Base-by-base conservation (phyloP, 1,140 invertebrate genomes). In the Drosophila lacertosa region DNA sequence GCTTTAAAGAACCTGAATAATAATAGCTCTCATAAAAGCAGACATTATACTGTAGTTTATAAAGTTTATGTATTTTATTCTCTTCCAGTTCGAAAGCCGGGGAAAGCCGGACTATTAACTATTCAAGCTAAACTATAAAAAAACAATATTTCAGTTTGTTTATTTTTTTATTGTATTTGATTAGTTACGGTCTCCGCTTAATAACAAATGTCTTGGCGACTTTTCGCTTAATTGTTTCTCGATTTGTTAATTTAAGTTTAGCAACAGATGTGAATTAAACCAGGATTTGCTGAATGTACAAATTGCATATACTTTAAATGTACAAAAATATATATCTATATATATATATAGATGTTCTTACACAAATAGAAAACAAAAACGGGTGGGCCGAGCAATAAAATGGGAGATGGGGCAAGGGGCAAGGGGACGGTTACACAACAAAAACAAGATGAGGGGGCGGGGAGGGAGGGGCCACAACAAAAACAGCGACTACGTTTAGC, bases 361-460 rank as follows among this genome's bases (percentile, higher is more conserved):
- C 11, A 59, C 35, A 51, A 67, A 67, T 51, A 67, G 50, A 22
- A 66, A 47, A 45, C 32, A 44, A 54, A 11, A n/a, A n/a, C n/a
- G 47, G 32, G 5, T 2, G 13, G 6, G 6, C 6, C 1, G 37
- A 26, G 24, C 24, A 26, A 4, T 6, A 26, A 1, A 26, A 26
- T 4, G 4, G 7, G 7, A 26, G n/a, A n/a, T n/a, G n/a, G n/a
- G n/a, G n/a, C n/a, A n/a, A n/a, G n/a, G 35, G 11, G 33, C 33
- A 13, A 37, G 35, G 4, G 1, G 35, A 2, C 15, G n/a, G 35
- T 37, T 9, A 26, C 26, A 26, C 26, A 33, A 33, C 3, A n/a
- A n/a, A 33, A 26, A 26, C 5, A 26, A 6, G 9, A 29, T 6
- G 6, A 29, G 26, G 26, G 33, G 29, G 10, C 29, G 9, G 9